These are phyloP conservation scores for Rambutsinella grinnellia DNA, from an alignment of 2,888 invertebrate genomes.

Conservation along the genomic window DNA sequence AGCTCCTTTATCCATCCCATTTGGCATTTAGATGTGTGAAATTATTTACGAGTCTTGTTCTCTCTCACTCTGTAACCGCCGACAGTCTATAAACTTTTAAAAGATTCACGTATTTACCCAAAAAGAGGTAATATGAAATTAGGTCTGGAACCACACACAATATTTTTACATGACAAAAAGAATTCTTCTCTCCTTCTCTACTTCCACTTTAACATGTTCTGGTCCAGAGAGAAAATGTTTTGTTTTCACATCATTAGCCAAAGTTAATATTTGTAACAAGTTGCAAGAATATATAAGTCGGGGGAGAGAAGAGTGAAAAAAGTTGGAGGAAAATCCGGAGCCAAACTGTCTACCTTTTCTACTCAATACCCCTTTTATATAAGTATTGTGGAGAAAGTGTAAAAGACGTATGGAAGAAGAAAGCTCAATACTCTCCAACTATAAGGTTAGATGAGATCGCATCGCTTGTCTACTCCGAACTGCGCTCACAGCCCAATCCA, in stretches of 20 bases:
- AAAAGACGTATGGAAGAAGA: background rate
- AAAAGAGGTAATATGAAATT: no score
- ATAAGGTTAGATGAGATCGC: slow-evolving; percentile 32
- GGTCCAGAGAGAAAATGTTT: no score
- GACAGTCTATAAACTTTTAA: no score
- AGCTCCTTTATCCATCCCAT: no score
- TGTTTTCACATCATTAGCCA: slow-evolving; percentile 26
- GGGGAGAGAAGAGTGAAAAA: background rate
- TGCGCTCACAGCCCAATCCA: slow-evolving; percentile 20
- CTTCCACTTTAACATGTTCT: slow-evolving; percentile 5
- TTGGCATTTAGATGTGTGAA: no score
- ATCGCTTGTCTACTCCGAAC: slow-evolving; percentile 32
- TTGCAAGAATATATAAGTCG: slow-evolving; percentile 9
- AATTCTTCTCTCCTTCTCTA: background rate
- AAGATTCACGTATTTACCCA: no score
- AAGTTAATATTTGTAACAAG: slow-evolving; percentile 35
- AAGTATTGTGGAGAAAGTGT: background rate
- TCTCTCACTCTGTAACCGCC: no score
- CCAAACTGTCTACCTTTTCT: slow-evolving; percentile 14
- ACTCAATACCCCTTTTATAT: no score
- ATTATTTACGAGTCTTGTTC: no score
- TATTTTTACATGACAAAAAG: background rate
- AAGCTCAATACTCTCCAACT: slow-evolving; percentile 5
- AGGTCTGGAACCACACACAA: no score
- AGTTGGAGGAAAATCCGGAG: background rate